These are phyloP conservation scores for Chrysodeixis includens DNA, from an alignment of 2,888 invertebrate species.

Conservation along the genomic window DNA sequence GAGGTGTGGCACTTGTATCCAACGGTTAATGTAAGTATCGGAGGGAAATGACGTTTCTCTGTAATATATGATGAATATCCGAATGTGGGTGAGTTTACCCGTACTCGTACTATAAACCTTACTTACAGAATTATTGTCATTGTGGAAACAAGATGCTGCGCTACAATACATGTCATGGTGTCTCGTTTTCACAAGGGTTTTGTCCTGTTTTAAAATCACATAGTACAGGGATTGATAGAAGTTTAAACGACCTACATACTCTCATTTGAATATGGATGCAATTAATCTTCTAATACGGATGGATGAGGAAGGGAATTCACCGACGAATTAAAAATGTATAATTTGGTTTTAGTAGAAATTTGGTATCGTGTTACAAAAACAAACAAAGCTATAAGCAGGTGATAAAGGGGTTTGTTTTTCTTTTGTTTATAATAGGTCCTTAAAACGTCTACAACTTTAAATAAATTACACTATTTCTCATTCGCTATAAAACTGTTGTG, in stretches of 20 bases:
- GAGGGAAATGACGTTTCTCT: slow-evolving; percentile 57
- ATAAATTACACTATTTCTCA: slow-evolving; percentile 3
- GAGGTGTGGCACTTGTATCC: slow-evolving; percentile 75
- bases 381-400: neutral
- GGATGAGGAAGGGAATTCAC: slow-evolving; percentile 40
- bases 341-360: neutral
- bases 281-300: slow-evolving; percentile 54
- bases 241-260: slow-evolving; percentile 50
- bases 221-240: neutral
- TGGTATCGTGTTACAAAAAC: neutral
- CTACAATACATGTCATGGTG: no score
- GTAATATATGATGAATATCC: slow-evolving; percentile 53
- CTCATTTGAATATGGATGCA: slow-evolving; percentile 50
- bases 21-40: slow-evolving; percentile 64
- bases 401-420: neutral
- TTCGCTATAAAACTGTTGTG: neutral
- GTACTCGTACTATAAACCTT: neutral
- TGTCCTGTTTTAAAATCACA: no score
- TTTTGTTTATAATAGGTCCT: neutral
- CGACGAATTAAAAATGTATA: neutral
- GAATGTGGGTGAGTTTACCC: slow-evolving; percentile 44
- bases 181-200: no score
- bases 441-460: neutral
- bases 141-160: neutral
- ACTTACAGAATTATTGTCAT: slow-evolving; percentile 19